phyloP scores from a whole-genome alignment of 1,140 invertebrate genomes.

The Tachypleus tridentatus region DNA sequence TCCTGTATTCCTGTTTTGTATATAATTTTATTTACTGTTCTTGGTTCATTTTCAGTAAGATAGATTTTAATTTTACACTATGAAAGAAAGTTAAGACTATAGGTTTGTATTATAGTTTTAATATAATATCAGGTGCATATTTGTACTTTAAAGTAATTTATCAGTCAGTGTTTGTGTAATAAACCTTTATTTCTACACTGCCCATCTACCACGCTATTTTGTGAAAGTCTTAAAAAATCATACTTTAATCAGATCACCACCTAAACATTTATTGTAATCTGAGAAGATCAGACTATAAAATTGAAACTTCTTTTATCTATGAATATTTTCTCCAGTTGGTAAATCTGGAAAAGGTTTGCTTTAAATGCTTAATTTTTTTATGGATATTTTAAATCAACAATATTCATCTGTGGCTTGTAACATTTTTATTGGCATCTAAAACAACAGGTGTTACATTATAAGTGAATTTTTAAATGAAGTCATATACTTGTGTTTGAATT shows the following conservation, averaged over 20 bases:
- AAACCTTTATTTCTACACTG: too few relatives aligned
- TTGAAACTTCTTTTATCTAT: too few relatives aligned
- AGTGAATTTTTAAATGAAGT: not conserved
- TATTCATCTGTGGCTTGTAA: not conserved
- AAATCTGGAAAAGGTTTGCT: too few relatives aligned
- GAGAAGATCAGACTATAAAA: too few relatives aligned
- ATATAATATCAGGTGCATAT: conserved; percentile 2
- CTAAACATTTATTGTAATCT: too few relatives aligned
- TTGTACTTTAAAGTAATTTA: not conserved
- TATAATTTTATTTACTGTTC: not conserved
- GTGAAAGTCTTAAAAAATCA: too few relatives aligned
- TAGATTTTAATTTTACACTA: conserved; percentile 1
- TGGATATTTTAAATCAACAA: conserved; percentile 1
- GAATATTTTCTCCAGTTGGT: too few relatives aligned
- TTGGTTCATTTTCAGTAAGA: not conserved
- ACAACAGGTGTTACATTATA: not conserved
- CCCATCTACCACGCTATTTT: too few relatives aligned
- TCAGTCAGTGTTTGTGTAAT: not conserved
- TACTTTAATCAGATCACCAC: too few relatives aligned
- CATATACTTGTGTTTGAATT: not conserved
- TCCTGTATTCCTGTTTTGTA: too few relatives aligned
- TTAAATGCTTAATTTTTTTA: not conserved
- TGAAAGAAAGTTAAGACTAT: not conserved
- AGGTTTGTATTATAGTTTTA: conserved; percentile 9
- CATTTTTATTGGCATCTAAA: not conserved